Base-by-base conservation (phyloP, 1,140 invertebrate genomes). In the Rhagoletis zephyria region DNA sequence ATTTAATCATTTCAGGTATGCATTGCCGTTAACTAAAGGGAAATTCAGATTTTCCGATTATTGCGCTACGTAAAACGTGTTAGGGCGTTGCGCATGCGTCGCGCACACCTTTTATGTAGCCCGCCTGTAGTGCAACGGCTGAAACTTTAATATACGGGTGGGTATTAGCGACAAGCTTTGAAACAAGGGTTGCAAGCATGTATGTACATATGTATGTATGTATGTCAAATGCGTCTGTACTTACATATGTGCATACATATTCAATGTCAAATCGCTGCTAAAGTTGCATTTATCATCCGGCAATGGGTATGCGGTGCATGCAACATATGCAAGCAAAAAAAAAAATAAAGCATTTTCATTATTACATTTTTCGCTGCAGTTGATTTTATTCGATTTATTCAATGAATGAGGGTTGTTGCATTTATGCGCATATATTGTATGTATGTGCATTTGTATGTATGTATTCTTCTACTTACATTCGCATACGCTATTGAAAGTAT, bases 1-100 rank as follows among this genome's bases (percentile, higher is more conserved):
- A 81, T 81, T 81, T 81, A 56, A 81, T 74, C 45, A 74, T 74
- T 74, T 74, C 70, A 74, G 74, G 48, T 51, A 81, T 9, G 74
- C 45, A 12, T 4, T n/a, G 48, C n/a, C 12, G 56, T 16, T 56
- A 81, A 56, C 30, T 30, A 30, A 30, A 30, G n/a, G 48, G 74
- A 30, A 19, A n/a, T 81, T 51, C 48, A 30, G 48, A 81, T 56
- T 81, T 81, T 56, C 14, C 48, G 48, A 56, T 56, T 19, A 56
- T 45, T 48, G 74, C 74, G 48, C 74, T 4, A 19, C 48, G 16
- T n/a, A 5, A 81, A 56, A n/a, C 48, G 7, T 10, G 16, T 2
- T 81, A 19, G 9, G 48, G 51, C 45, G 51, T 81, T 30, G 48
- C 74, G 74, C 51, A 56, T 81, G 74, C 74, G 48, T 81, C 74